phyloP scores from a whole-genome alignment of 2,797 vertebrate species.

The Echeneis naucrates region DNA sequence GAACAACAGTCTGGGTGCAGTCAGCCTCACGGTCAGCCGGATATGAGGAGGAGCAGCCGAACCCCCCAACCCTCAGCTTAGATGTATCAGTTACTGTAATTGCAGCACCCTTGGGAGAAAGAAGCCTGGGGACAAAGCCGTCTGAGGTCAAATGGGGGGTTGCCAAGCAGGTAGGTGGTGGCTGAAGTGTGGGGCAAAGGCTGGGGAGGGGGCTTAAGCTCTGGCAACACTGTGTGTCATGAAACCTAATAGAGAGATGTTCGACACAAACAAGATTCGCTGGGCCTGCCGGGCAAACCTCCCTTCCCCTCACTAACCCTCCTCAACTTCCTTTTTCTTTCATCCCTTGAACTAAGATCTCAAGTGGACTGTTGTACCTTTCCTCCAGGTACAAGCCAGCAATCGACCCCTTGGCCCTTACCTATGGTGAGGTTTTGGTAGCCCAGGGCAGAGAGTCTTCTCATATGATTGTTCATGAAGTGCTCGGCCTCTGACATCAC shows the following conservation, averaged over 20 bases:
- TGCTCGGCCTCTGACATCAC: conserved; percentile 96
- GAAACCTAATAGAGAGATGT: conserved; percentile 80
- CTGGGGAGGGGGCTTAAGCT: conserved; percentile 41
- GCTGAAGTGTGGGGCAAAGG: conserved; percentile 71
- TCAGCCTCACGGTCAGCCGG: conserved; percentile 80
- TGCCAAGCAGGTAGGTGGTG: conserved; percentile 67
- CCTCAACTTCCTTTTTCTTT: conserved; percentile 64
- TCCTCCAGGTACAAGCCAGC: conserved; percentile 69
- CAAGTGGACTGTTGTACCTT: conserved; percentile 80
- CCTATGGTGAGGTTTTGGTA: conserved; percentile 90
- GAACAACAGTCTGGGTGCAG: conserved; percentile 77
- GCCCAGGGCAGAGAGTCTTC: conserved; percentile 87
- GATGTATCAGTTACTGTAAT: conserved; percentile 87
- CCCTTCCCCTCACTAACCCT: conserved; percentile 53
- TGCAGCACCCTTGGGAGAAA: conserved; percentile 80
- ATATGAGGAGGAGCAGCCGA: conserved; percentile 80
- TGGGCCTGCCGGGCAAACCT: conserved; percentile 58
- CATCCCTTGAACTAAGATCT: conserved; percentile 71
- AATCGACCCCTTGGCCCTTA: conserved; percentile 83
- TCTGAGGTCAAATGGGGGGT: conserved; percentile 78
- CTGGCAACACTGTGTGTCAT: conserved; percentile 66
- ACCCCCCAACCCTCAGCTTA: conserved; percentile 79
- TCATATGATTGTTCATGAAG: conserved; percentile 92
- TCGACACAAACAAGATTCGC: conserved; percentile 75
- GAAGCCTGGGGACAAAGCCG: conserved; percentile 75